Conservation (phyloP, 2,113 vertebrate genomes). For the Psettodes erumei region DNA sequence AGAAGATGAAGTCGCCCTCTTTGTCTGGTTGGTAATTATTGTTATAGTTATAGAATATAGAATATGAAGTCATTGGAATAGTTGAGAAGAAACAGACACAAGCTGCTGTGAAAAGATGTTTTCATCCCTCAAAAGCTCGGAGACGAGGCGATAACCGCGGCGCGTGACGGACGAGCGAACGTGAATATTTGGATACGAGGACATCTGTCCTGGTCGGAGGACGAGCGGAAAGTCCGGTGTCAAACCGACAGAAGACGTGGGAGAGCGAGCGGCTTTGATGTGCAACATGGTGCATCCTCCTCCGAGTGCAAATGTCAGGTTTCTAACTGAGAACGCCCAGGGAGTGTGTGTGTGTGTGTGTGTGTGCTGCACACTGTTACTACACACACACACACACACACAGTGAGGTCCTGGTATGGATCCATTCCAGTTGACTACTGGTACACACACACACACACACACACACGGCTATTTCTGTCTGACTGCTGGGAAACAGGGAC, state of each 20-base stretch:
- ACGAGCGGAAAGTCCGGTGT: background rate
- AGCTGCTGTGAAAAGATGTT: background rate
- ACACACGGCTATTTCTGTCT: constrained; percentile 73
- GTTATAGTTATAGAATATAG: too few species aligned
- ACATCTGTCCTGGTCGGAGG: background rate
- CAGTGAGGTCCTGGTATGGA: constrained; percentile 51
- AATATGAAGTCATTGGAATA: background rate
- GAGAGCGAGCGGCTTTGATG: constrained; percentile 49
- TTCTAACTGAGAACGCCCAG: constrained; percentile 57
- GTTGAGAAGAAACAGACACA: background rate
- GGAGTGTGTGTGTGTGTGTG: constrained; percentile 27
- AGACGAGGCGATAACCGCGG: background rate
- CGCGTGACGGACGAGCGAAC: too few species aligned
- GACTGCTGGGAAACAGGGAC: constrained; percentile 72
- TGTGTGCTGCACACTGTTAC: too few species aligned
- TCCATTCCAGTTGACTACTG: constrained; percentile 66
- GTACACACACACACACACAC: constrained; percentile 63
- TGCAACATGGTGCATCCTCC: constrained; percentile 60
- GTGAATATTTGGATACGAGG: constrained; percentile 24
- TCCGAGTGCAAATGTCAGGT: constrained; percentile 70
- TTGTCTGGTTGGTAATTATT: background rate
- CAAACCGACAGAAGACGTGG: constrained; percentile 15
- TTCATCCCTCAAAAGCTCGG: background rate
- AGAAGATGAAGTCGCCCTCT: too few species aligned
- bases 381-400: constrained; percentile 25